These are phyloP conservation scores for Drosophila mercatorum DNA, from an alignment of 2,888 invertebrate genomes.

Conservation along the genomic window DNA sequence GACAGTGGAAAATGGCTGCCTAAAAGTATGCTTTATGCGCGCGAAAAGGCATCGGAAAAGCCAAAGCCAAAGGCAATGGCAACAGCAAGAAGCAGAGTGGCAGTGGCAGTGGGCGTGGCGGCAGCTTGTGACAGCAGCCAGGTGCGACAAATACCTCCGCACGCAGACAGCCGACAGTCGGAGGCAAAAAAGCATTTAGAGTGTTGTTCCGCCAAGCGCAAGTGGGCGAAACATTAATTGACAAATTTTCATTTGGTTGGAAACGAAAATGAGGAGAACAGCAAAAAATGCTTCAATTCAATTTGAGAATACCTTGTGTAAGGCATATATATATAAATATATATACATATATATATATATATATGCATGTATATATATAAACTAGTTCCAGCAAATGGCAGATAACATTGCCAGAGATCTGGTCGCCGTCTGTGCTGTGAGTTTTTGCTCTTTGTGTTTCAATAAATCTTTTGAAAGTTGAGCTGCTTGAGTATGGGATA, in stretches of 20 bases:
- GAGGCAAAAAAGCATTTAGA: constrained; percentile 11
- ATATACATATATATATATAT: too few relatives aligned
- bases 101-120: too few relatives aligned
- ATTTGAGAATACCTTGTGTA: neutral
- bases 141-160: constrained; percentile 49
- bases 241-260: constrained; percentile 10
- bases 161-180: constrained; percentile 2
- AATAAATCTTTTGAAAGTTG: neutral
- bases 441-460: constrained; percentile 2
- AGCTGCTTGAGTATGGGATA: neutral
- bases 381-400: neutral
- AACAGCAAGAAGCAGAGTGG: neutral
- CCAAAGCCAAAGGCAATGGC: constrained; percentile 7
- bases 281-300: neutral
- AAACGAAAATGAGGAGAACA: neutral
- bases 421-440: neutral
- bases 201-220: constrained; percentile 11
- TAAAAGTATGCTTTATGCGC: constrained; percentile 74
- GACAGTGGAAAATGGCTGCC: constrained; percentile 76
- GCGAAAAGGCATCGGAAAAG: constrained; percentile 10
- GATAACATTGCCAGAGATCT: neutral
- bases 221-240: constrained; percentile 12
- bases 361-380: neutral
- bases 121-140: constrained; percentile 33
- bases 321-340: too few relatives aligned